Percentiles rank a stretch among this genome's conserved stretches.
Conservation (phyloP, 2,113 vertebrate species). For the Oreochromis spilurus region DNA sequence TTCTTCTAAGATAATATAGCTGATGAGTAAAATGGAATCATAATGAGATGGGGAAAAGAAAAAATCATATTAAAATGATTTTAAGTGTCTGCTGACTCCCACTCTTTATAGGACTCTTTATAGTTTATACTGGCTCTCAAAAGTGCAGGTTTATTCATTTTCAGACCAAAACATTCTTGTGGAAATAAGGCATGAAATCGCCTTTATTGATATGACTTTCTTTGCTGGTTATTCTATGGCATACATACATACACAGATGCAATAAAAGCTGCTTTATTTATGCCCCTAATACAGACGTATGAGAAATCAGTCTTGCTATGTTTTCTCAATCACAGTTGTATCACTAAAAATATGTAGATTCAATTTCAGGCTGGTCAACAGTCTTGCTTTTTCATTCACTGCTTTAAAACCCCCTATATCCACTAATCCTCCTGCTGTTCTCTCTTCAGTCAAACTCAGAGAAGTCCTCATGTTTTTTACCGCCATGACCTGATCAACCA, state of each 20-base stretch:
- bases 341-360: neutral
- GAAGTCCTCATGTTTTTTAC: constrained; percentile 97
- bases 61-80: neutral
- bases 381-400: neutral
- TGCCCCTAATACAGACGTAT: constrained; percentile 3
- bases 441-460: constrained; percentile 88
- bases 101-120: neutral
- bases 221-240: constrained; percentile 40
- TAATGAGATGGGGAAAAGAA: neutral
- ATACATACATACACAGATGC: neutral
- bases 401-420: neutral
- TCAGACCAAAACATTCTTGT: neutral
- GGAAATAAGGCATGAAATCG: constrained; percentile 57
- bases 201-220: constrained; percentile 35
- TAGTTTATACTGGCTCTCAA: neutral
- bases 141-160: neutral
- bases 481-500: constrained; percentile 99
- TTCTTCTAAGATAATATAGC: neutral
- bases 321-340: constrained; percentile 15
- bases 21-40: neutral
- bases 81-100: neutral
- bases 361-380: neutral
- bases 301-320: constrained; percentile 22
- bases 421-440: constrained; percentile 4
- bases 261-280: constrained; percentile 46